Percentiles rank a stretch among this genome's conserved stretches.
phyloP scores from a whole-genome alignment of 1,140 invertebrate genomes.

The Euschistus heros region DNA sequence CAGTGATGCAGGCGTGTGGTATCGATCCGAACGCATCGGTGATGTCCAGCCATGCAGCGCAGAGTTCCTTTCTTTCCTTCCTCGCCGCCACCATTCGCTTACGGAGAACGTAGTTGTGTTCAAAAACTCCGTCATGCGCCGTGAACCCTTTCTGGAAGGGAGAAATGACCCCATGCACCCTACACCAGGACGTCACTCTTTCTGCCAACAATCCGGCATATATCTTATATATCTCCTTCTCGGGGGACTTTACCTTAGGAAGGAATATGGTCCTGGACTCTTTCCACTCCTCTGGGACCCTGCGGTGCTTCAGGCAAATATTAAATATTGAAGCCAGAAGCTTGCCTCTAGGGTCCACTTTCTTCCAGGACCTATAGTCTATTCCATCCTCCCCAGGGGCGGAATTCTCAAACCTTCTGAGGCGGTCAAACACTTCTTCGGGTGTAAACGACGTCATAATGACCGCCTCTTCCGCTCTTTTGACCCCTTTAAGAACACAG shows the following conservation, averaged over 20 bases:
- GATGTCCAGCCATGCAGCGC: constrained; percentile 31
- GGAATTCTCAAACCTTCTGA: constrained; percentile 29
- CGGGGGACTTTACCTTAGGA: constrained; percentile 33
- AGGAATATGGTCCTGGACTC: constrained; percentile 28
- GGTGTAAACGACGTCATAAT: not conserved
- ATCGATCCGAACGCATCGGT: constrained; percentile 33
- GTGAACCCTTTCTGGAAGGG: not conserved
- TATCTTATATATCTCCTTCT: constrained; percentile 32
- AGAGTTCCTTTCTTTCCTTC: too few relatives aligned
- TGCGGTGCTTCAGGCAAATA: too few relatives aligned
- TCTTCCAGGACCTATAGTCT: constrained; percentile 6
- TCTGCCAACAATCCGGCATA: constrained; percentile 29
- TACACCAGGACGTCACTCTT: not conserved
- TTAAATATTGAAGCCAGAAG: constrained; percentile 15
- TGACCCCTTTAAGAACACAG: not conserved
- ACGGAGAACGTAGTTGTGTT: not conserved
- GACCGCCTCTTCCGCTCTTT: not conserved
- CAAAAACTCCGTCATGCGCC: not conserved
- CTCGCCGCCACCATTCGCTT: too few relatives aligned
- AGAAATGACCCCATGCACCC: not conserved
- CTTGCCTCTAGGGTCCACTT: constrained; percentile 1
- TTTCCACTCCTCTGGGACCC: constrained; percentile 7
- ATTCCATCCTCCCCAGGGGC: constrained; percentile 25
- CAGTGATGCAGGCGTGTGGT: constrained; percentile 28
- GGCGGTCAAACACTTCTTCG: constrained; percentile 16